A percentile compares a stretch with the other conserved stretches of the same genome.
Evolutionary conservation across 2,113 vertebrate genomes (phyloP).

Genomic region (Sapajus apella): DNA sequence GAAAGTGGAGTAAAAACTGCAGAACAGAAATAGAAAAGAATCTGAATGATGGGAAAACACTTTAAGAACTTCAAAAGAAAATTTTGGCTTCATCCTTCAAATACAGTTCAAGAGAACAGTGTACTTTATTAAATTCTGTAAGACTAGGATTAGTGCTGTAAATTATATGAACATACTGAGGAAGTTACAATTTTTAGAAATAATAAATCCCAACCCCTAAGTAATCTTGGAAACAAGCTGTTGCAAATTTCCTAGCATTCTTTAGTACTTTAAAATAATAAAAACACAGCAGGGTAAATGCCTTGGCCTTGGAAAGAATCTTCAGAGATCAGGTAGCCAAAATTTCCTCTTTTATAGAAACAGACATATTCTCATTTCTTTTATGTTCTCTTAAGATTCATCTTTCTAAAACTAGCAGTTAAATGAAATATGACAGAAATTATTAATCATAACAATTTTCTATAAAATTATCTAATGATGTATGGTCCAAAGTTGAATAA

Average conservation of each 20-base stretch:
- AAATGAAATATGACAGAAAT: neutral
- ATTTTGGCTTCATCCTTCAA: slow-evolving; percentile 24
- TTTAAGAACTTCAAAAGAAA: slow-evolving; percentile 57
- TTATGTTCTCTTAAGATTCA: neutral
- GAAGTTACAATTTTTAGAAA: slow-evolving; percentile 59
- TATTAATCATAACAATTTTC: neutral
- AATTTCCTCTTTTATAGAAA: neutral
- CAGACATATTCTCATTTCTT: neutral
- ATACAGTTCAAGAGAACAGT: neutral
- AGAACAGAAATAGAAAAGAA: slow-evolving; percentile 43
- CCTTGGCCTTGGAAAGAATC: neutral
- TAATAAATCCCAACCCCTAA: slow-evolving; percentile 29
- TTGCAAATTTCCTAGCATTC: slow-evolving; percentile 1
- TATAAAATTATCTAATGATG: neutral
- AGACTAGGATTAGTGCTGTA: neutral
- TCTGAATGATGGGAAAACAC: slow-evolving; percentile 6
- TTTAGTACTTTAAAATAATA: neutral
- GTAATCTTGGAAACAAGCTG: slow-evolving; percentile 43
- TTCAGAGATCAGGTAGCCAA: neutral
- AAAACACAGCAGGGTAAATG: neutral
- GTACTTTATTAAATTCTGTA: slow-evolving; percentile 37
- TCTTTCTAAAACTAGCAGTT: slow-evolving; percentile 1
- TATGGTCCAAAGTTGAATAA: neutral
- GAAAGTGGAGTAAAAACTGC: neutral
- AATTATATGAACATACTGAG: neutral